Evolutionary conservation across 2,888 invertebrate species (phyloP), one percentile per base, ranked within the genome.

Genomic region (Lypha dubia): DNA sequence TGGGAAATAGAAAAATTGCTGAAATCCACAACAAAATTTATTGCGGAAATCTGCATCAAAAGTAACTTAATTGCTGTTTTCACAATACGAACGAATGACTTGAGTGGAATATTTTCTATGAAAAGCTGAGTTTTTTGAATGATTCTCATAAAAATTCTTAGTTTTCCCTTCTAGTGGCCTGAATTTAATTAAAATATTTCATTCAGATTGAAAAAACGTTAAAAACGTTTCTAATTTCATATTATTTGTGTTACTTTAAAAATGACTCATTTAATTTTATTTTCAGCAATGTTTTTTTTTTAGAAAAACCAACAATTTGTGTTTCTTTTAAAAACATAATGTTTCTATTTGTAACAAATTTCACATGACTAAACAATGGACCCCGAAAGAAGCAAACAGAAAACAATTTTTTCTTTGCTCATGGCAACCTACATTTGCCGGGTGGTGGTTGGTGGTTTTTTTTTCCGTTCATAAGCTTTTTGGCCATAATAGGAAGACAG

Each of bases 341-440:
- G 13, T n/a, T 32, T 17, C 44, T 60, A 38, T 68, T 74, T 53
- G 49, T 62, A 73, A 80, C 65, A 73, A 20, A 24, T 80, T 71
- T 11, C 51, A 71, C 65, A 82, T 76, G 76, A 71, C 76, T 65
- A 67, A 82, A 77, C 76, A 76, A 82, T 76, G 60, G 35, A 73
- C 71, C 58, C 46, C 22, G 71, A 71, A 51, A 28, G 9, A n/a
- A 32, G 49, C 22, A n/a, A 70, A 56, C 20, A 24, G 49, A 53
- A 35, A 32, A 44, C 20, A 28, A 7, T 3, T 3, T 20, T 49
- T 49, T n/a, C 17, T 46, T 24, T 53, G 58, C 24, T 51, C 71
- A 71, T 32, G 65, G 41, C 58, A 76, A 51, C 65, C 76, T 76
- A 82, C 65, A 82, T 82, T 75, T 70, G 44, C 28, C 28, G 4